Percentiles rank a stretch among this genome's conserved stretches.
Evolutionary conservation across 2,888 invertebrate genomes (phyloP).

Genomic region (Drosophila buzzatii): DNA sequence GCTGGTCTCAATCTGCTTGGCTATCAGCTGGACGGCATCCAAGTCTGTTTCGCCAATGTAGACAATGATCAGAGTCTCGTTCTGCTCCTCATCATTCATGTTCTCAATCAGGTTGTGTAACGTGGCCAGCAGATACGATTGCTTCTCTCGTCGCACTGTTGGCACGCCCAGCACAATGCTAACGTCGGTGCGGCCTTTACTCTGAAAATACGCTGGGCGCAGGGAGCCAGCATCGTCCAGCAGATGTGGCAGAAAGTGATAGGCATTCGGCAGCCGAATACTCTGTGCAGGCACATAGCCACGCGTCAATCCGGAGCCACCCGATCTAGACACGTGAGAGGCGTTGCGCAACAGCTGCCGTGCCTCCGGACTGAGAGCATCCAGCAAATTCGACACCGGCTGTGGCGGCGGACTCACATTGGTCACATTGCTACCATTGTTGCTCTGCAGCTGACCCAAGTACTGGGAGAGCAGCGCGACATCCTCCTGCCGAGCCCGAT

Average conservation of each 20-base stretch:
- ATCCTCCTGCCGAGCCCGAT: constrained; percentile 91
- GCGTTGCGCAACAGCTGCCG: constrained; percentile 85
- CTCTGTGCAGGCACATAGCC: constrained; percentile 85
- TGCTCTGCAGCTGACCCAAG: constrained; percentile 85
- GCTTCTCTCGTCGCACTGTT: constrained; percentile 94
- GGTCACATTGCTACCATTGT: constrained; percentile 61
- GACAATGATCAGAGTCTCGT: constrained; percentile 93
- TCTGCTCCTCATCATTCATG: constrained; percentile 90
- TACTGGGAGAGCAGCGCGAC: constrained; percentile 89
- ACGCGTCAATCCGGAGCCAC: constrained; percentile 36
- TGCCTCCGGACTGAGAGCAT: constrained; percentile 85
- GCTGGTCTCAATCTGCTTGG: constrained; percentile 91
- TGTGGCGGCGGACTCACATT: constrained; percentile 50
- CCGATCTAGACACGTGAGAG: constrained; percentile 73
- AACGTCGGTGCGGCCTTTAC: constrained; percentile 90
- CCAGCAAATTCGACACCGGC: constrained; percentile 75
- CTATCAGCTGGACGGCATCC: constrained; percentile 90
- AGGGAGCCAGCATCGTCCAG: constrained; percentile 91
- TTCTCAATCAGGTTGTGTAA: constrained; percentile 93
- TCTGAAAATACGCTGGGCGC: constrained; percentile 91
- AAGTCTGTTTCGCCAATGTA: constrained; percentile 94
- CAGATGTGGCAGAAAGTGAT: constrained; percentile 94
- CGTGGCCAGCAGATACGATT: constrained; percentile 94
- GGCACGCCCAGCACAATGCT: constrained; percentile 94
- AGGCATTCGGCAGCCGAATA: constrained; percentile 91